phyloP scores from a whole-genome alignment of 2,113 vertebrate species.

The Pomatostomus ruficeps region DNA sequence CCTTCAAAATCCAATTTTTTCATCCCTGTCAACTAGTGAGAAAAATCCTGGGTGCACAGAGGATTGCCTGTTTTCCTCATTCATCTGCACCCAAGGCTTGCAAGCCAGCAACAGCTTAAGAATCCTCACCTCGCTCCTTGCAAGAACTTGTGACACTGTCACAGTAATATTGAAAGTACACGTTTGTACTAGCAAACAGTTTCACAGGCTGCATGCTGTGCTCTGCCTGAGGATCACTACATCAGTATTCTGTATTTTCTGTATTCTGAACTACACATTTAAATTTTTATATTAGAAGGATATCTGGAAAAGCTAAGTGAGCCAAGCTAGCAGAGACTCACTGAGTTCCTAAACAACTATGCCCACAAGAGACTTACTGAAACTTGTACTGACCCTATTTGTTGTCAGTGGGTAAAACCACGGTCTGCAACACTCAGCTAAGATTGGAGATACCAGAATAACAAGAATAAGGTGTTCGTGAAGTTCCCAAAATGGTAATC shows the following conservation, averaged over 20 bases:
- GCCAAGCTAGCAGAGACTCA: background rate
- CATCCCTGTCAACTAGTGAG: background rate
- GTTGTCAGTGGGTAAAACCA: background rate
- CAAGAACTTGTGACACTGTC: background rate
- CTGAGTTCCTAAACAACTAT: background rate
- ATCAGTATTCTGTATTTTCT: background rate
- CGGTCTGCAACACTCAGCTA: background rate
- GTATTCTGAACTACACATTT: background rate
- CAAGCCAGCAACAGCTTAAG: background rate
- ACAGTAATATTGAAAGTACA: background rate
- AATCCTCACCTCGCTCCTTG: background rate
- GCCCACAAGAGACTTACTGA: background rate
- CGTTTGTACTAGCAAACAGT: background rate
- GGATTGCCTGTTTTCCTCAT: background rate
- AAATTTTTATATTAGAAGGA: background rate
- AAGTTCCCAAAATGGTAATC: background rate
- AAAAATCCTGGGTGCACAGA: background rate
- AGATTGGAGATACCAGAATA: background rate
- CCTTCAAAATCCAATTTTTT: background rate
- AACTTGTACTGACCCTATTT: background rate
- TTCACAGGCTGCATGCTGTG: background rate
- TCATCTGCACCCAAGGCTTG: background rate
- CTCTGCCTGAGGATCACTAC: background rate
- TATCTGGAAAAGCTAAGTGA: background rate
- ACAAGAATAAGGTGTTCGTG: background rate